Percentiles rank a stretch among this genome's conserved stretches.
Evolutionary conservation across 2,113 vertebrate species (phyloP).

Genomic region (Cyprinodon tularosa): DNA sequence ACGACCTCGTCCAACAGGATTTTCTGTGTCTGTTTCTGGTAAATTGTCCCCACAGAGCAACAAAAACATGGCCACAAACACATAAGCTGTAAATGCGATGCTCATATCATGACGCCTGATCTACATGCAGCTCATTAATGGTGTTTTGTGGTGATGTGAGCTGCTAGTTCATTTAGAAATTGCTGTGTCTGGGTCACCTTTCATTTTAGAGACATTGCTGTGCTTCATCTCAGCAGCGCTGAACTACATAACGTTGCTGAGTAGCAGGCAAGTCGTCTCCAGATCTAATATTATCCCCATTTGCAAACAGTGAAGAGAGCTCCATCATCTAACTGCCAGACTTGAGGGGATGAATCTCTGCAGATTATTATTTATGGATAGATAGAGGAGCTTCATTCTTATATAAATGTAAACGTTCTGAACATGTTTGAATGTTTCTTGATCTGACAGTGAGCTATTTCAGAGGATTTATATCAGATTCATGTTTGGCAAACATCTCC

Average conservation of each 20-base stretch:
- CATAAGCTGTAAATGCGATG: too few species aligned
- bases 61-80: too few species aligned
- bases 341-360: slow-evolving; percentile 20
- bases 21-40: too few species aligned
- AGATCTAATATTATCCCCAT: slow-evolving; percentile 54
- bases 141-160: not conserved
- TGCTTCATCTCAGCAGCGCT: slow-evolving; percentile 64
- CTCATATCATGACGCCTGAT: not conserved
- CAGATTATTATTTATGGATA: slow-evolving; percentile 23
- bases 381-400: slow-evolving; percentile 40
- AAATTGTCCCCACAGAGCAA: too few species aligned
- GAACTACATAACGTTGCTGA: slow-evolving; percentile 36
- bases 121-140: not conserved
- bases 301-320: slow-evolving; percentile 32
- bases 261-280: slow-evolving; percentile 58
- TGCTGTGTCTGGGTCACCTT: slow-evolving; percentile 58
- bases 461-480: not conserved
- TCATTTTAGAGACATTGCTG: slow-evolving; percentile 39
- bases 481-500: not conserved
- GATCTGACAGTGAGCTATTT: not conserved
- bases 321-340: slow-evolving; percentile 38
- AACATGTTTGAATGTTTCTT: slow-evolving; percentile 5
- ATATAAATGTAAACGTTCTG: not conserved
- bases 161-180: slow-evolving; percentile 34
- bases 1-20: too few species aligned